phyloP scores from a whole-genome alignment of 1,140 invertebrate genomes.

The Thaumetopoea pityocampa region DNA sequence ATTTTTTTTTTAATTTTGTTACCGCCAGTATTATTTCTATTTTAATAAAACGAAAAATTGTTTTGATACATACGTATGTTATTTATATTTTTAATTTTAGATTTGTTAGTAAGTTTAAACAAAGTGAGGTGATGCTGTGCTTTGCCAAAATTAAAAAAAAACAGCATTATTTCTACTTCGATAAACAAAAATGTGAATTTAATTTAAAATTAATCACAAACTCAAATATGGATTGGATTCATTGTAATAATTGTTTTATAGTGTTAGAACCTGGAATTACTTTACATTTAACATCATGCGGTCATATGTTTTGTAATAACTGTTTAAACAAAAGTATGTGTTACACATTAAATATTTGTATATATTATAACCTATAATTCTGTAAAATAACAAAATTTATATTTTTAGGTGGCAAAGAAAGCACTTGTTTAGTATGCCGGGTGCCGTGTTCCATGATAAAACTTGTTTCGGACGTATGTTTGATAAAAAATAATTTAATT shows the following conservation, averaged over 20 bases:
- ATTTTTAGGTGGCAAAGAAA: conserved; percentile 49
- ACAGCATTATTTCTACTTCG: no score
- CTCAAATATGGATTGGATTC: conserved; percentile 71
- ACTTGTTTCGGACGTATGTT: conserved; percentile 67
- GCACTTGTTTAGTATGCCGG: conserved; percentile 64
- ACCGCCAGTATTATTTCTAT: no score
- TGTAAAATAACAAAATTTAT: conserved; percentile 1
- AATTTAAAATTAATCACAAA: conserved; percentile 5
- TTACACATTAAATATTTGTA: neutral
- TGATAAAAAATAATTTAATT: conserved; percentile 12
- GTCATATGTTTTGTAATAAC: conserved; percentile 72
- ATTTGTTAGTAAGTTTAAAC: no score
- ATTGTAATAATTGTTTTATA: conserved; percentile 71
- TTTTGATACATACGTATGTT: no score
- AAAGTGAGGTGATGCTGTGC: no score
- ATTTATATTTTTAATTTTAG: no score
- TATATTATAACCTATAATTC: neutral
- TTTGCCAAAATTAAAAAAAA: no score
- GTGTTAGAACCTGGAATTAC: conserved; percentile 62
- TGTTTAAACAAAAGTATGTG: conserved; percentile 58
- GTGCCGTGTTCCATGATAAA: conserved; percentile 64
- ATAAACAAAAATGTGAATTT: neutral
- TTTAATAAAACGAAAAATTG: no score
- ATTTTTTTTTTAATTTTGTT: no score
- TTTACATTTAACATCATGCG: conserved; percentile 70